Percentiles rank a stretch among this genome's conserved stretches.
Conservation (phyloP, 2,113 vertebrate genomes). For the Oenanthe melanoleuca region DNA sequence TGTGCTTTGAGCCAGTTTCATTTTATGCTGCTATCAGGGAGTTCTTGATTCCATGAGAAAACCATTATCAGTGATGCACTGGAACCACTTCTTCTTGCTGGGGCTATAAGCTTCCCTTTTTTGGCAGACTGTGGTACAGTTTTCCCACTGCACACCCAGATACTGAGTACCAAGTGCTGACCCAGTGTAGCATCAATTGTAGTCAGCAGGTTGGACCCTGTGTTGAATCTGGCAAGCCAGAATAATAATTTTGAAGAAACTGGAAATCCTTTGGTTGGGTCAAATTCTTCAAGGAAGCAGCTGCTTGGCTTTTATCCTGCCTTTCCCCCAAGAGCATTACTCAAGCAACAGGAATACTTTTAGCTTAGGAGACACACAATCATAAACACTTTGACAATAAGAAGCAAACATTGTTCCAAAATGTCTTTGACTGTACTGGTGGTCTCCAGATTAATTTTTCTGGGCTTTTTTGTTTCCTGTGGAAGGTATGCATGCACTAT, state of each 20-base stretch:
- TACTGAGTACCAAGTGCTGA: background rate
- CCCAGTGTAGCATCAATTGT: background rate
- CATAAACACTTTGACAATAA: slow-evolving; percentile 4
- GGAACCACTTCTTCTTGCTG: background rate
- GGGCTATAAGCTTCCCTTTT: background rate
- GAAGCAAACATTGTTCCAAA: background rate
- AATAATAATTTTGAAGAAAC: background rate
- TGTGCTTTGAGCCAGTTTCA: background rate
- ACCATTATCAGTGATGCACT: background rate
- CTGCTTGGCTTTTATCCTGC: background rate
- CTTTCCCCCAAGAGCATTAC: background rate
- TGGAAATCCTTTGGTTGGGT: background rate
- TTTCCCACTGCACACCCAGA: background rate
- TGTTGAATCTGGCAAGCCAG: background rate
- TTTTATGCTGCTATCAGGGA: background rate
- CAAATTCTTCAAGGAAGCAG: background rate
- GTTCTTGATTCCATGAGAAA: background rate
- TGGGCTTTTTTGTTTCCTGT: background rate
- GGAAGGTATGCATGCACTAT: background rate
- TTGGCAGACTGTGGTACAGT: background rate
- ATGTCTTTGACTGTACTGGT: background rate
- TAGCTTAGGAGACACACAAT: background rate
- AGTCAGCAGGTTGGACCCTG: background rate
- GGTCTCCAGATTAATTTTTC: background rate
- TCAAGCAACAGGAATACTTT: slow-evolving; percentile 1